These are phyloP conservation scores for Sebastes glaucus DNA, from an alignment of 2,797 vertebrate species.

Conservation along the genomic window DNA sequence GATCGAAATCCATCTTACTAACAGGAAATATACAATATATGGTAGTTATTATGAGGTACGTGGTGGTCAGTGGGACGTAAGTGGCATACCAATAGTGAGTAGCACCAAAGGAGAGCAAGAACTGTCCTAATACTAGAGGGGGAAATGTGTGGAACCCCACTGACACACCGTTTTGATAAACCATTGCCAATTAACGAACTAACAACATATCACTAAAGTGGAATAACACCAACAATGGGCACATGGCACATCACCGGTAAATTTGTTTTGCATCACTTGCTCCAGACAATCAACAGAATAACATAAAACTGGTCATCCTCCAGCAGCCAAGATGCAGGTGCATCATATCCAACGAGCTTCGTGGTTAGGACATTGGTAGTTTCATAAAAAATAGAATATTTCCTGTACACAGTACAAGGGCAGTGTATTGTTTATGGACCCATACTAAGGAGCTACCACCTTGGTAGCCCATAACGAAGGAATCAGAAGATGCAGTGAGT, in stretches of 20 bases:
- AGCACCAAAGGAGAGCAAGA: no score
- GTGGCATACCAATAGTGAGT: no score
- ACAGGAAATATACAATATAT: neutral
- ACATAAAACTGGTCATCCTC: no score
- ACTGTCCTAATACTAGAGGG: no score
- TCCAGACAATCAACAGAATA: no score
- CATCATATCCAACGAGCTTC: neutral
- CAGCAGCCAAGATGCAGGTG: neutral
- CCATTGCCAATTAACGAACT: accelerated
- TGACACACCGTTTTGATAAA: accelerated
- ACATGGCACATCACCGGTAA: no score
- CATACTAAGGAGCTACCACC: neutral
- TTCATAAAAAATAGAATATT: neutral
- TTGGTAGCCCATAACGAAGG: no score
- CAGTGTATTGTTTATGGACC: neutral
- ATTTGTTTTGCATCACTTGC: no score
- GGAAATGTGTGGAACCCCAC: no score
- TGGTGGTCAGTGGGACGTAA: neutral
- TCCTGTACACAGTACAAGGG: neutral
- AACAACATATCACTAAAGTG: neutral
- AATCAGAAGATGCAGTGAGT: no score
- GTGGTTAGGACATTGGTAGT: neutral
- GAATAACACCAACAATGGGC: neutral
- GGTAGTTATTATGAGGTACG: neutral
- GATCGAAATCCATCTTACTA: neutral